Conservation (phyloP, 2,797 vertebrate genomes). For the Hephaestus fuliginosus region DNA sequence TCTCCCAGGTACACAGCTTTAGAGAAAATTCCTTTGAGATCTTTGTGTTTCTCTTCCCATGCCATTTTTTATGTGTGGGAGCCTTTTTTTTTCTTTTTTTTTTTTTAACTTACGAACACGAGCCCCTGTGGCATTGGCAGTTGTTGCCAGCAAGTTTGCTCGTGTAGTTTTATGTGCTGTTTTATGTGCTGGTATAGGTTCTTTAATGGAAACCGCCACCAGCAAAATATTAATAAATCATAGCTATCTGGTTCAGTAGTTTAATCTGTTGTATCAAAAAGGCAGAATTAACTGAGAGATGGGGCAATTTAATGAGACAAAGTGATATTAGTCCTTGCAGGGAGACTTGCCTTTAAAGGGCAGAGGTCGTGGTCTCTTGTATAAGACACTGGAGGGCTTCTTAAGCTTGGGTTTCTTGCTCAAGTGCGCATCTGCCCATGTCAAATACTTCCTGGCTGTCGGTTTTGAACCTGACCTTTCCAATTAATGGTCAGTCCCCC, state of each 20-base stretch:
- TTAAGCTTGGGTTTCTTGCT: background rate
- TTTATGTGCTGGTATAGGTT: conserved; percentile 37
- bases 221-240: conserved; percentile 29
- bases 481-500: background rate
- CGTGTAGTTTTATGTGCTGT: conserved; percentile 41
- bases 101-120: background rate
- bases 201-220: conserved; percentile 31
- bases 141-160: conserved; percentile 45
- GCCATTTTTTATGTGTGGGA: conserved; percentile 11
- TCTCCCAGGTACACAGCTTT: conserved; percentile 56
- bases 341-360: background rate
- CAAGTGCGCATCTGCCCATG: background rate
- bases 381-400: conserved; percentile 6
- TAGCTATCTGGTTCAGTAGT: background rate
- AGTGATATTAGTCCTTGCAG: background rate
- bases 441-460: background rate
- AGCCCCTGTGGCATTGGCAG: conserved; percentile 36
- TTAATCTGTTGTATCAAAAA: conserved; percentile 10
- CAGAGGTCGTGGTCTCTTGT: conserved; percentile 27
- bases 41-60: conserved; percentile 36
- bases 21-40: conserved; percentile 45
- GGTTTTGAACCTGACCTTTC: background rate
- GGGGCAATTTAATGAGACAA: conserved; percentile 7
- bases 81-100: background rate
- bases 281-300: background rate